Base-by-base conservation (phyloP, 1,140 invertebrate genomes). In the Drosophila miranda region DNA sequence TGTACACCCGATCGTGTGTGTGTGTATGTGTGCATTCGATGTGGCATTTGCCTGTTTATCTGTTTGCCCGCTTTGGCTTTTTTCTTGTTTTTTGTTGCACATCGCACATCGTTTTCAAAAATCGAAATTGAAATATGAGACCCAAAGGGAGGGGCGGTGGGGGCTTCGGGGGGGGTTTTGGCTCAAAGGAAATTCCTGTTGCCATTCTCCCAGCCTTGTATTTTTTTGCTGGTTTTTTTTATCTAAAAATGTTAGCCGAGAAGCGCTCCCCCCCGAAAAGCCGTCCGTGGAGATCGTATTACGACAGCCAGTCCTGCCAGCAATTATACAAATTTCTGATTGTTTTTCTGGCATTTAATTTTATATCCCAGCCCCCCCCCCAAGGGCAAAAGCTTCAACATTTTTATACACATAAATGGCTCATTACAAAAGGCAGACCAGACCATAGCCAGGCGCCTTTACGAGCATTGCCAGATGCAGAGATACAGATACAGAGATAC, bases 101-200 rank as follows among this genome's bases (percentile, higher is more conserved):
- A 64, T 75, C 52, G 74, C 78, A 78, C 82, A 87, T 82, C 82
- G 75, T 86, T 87, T 86, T 81, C 56, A 87, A 86, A 87, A 86
- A 86, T 86, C 82, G 78, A 86, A 86, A 86, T 87, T 86, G 81
- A 86, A 86, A 86, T 86, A 86, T 87, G 81, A 86, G 77, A 62
- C 69, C 69, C 74, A 13, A 19, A 7, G 23, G 44, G 42, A 16
- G 56, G 38, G 54, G 45, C 0, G 23, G 23, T 5, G 23, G 4
- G 23, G 23, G 0, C 3, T 23, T 16, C 16, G 16, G 16, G 16
- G 21, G 21, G 21, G 21, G 21, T 0, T 23, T 2, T 19, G 19
- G 19, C 19, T 2, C 1, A 19, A 5, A 26, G 23, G 23, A 26
- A 28, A 34, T 48, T 44, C 26, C 57, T 26, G 21, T 38, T 53